phyloP scores from a whole-genome alignment of 1,140 invertebrate species.

The Drosophila gunungcola region DNA sequence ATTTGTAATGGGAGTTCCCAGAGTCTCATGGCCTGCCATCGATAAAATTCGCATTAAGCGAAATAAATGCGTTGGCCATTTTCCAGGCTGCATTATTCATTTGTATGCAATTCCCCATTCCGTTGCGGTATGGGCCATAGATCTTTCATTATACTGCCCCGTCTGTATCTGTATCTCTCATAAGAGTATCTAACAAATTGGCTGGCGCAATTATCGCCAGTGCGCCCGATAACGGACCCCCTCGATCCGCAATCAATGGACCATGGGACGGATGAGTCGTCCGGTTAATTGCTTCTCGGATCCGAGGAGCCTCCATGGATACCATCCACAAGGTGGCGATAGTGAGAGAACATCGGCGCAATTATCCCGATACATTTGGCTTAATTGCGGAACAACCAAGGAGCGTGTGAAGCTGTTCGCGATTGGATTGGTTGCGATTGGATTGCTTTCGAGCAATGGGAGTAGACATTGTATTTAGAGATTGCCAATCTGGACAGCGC shows the following conservation, averaged over 20 bases:
- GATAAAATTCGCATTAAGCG: conserved; percentile 70
- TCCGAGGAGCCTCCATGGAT: conserved; percentile 10
- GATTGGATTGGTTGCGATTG: conserved; percentile 14
- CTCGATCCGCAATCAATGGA: conserved; percentile 13
- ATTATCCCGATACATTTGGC: conserved; percentile 69
- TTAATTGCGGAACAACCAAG: conserved; percentile 49
- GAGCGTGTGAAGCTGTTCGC: conserved; percentile 40
- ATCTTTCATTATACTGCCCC: conserved; percentile 68
- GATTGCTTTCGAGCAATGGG: not conserved
- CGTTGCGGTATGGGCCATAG: conserved; percentile 61
- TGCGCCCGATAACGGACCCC: conserved; percentile 56
- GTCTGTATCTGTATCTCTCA: conserved; percentile 53
- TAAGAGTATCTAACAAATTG: conserved; percentile 71
- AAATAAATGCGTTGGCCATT: conserved; percentile 61
- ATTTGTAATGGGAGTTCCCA: conserved; percentile 70
- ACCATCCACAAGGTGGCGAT: conserved; percentile 30
- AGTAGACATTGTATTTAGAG: not conserved
- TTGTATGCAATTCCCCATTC: conserved; percentile 2
- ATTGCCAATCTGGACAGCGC: not conserved
- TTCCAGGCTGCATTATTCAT: conserved; percentile 57
- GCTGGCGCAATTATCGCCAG: conserved; percentile 67
- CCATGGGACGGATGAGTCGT: conserved; percentile 39
- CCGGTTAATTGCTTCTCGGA: conserved; percentile 52
- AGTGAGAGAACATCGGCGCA: conserved; percentile 52
- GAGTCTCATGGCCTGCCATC: conserved; percentile 15